phyloP scores from a whole-genome alignment of 2,113 vertebrate genomes.

The Tor tambroides region DNA sequence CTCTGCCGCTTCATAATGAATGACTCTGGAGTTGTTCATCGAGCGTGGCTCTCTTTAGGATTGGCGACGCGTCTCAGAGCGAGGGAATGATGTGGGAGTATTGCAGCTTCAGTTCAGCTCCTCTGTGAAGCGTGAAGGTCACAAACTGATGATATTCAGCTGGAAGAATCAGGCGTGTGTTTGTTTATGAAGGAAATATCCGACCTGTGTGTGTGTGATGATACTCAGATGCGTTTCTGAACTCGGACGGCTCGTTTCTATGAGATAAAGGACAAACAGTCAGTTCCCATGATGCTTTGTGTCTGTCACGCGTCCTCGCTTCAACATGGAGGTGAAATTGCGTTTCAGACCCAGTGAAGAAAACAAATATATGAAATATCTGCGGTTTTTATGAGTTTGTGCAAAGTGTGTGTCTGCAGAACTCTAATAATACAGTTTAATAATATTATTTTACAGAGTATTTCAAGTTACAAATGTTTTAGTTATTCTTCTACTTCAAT shows the following conservation, averaged over 20 bases:
- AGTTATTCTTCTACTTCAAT: background rate
- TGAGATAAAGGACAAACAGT: background rate
- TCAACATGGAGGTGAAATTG: background rate
- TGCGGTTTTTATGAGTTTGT: background rate
- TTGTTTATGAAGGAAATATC: background rate
- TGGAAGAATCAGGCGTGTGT: background rate
- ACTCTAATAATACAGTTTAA: background rate
- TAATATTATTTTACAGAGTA: background rate
- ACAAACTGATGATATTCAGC: too few relatives aligned
- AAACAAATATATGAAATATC: background rate
- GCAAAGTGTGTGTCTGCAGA: background rate
- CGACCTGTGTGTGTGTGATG: background rate
- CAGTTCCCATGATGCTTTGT: background rate
- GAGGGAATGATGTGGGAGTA: conserved; percentile 56
- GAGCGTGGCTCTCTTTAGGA: conserved; percentile 48
- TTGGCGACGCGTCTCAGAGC: conserved; percentile 23
- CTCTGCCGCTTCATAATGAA: too few relatives aligned
- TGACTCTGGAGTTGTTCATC: too few relatives aligned
- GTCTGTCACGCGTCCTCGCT: background rate
- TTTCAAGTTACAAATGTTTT: too few relatives aligned
- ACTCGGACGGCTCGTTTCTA: background rate
- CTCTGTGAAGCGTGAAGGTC: too few relatives aligned
- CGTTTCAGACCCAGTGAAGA: background rate
- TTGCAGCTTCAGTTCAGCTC: conserved; percentile 22
- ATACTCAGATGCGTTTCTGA: background rate